A percentile compares a stretch with the other conserved stretches of the same genome.
These are phyloP conservation scores for Ailurus styani DNA, from an alignment of 2,113 vertebrate genomes.

Conservation along the genomic window DNA sequence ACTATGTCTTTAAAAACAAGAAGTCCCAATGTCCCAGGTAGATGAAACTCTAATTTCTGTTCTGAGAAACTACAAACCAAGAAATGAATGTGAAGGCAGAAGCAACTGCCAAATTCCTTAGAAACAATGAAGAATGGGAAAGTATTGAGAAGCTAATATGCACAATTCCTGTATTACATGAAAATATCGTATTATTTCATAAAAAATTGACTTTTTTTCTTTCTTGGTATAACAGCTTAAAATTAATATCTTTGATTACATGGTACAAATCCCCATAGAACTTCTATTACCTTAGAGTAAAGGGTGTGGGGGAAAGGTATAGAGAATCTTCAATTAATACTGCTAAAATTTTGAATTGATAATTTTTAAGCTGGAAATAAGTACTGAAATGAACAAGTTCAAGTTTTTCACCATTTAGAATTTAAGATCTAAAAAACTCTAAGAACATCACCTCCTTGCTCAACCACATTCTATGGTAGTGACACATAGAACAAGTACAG, in stretches of 20 bases:
- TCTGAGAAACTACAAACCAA: background rate
- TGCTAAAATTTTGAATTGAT: background rate
- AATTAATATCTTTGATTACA: background rate
- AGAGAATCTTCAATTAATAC: background rate
- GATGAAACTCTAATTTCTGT: conserved; percentile 54
- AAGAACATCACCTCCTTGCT: background rate
- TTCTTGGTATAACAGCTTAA: background rate
- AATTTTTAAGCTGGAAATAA: background rate
- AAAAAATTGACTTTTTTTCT: background rate
- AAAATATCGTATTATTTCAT: background rate
- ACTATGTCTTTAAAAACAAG: background rate
- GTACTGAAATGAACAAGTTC: background rate
- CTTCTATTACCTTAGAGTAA: background rate
- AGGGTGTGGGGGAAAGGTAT: background rate
- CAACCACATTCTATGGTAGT: background rate
- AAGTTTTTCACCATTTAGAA: background rate
- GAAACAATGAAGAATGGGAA: background rate
- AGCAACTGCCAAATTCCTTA: background rate
- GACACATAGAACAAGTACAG: background rate
- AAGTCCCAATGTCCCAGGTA: conserved; percentile 52
- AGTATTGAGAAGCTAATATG: background rate
- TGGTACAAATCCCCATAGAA: background rate
- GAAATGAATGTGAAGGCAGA: background rate
- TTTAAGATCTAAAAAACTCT: too few relatives aligned
- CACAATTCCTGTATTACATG: background rate